Evolutionary conservation across 2,888 invertebrate species (phyloP), one percentile per base, ranked within the genome.

Genomic region (Graphium colonna): DNA sequence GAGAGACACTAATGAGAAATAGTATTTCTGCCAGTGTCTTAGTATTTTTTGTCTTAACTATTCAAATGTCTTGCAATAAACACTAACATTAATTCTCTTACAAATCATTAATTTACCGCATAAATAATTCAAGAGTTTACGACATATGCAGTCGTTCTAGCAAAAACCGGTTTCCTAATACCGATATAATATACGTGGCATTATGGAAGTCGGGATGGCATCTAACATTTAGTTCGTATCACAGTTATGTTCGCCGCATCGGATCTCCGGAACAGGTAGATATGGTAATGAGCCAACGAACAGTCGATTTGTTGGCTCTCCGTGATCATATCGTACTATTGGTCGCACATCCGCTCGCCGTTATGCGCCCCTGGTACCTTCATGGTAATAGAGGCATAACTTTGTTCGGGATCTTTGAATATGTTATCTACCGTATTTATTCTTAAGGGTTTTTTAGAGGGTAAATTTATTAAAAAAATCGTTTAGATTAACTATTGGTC

Each of bases 231-330:
- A 55, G 36, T 55, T 46, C 41, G 16, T 54, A 50, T 13, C 28
- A 50, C 54, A 55, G 49, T 55, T 54, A 50, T 49, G 49, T 53
- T 44, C 15, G 53, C 39, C 43, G 39, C 44, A 18, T 49, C 50
- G 50, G 50, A 50, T 50, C 48, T 50, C 26, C 54, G 49, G 54
- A 54, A 50, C 54, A 51, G 50, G 54, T 55, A 55, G 41, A 55
- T 55, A 55, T 55, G 54, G 54, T 36, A 55, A 55, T 55, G 46
- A 55, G 50, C 39, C 44, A 45, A 31, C 45, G 45, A 50, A 42
- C 45, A 42, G 41, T 41, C 50, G 54, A 55, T 55, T 55, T 55
- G 49, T 55, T 55, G 46, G 54, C 54, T 46, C 50, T 51, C 50
- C 50, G 54, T 55, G 50, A 55, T 55, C 50, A 46, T 55, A 55